These are phyloP conservation scores for Tachina grossa DNA, from an alignment of 2,888 invertebrate genomes.

Conservation along the genomic window DNA sequence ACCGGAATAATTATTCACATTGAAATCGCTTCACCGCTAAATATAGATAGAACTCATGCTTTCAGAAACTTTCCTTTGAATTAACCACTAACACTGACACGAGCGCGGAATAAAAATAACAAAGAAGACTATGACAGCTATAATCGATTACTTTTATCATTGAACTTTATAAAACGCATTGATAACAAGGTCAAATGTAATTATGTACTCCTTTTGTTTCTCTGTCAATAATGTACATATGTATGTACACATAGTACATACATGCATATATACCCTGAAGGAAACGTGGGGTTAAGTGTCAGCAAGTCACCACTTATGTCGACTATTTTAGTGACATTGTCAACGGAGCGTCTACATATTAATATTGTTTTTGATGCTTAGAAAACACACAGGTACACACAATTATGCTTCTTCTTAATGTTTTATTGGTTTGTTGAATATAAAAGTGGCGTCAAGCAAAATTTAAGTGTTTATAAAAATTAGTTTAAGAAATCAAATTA, in stretches of 20 bases:
- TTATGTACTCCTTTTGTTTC: slow-evolving; percentile 32
- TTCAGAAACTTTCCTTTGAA: neutral
- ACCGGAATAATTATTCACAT: neutral
- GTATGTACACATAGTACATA: neutral
- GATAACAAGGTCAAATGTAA: slow-evolving; percentile 61
- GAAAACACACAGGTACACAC: no score
- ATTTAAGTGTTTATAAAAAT: no score
- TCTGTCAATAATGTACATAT: neutral
- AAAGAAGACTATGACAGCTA: slow-evolving; percentile 35
- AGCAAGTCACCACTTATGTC: no score
- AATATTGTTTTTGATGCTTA: no score
- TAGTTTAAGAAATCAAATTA: no score
- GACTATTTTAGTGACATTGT: no score
- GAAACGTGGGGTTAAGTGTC: no score
- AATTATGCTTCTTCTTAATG: no score
- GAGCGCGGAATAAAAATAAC: neutral
- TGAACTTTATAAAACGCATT: slow-evolving; percentile 46
- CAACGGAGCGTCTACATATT: no score
- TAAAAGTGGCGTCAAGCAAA: no score
- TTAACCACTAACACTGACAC: neutral
- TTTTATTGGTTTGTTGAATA: no score
- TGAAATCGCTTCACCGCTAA: neutral
- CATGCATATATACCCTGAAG: no score
- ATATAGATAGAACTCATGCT: neutral
- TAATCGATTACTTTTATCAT: slow-evolving; percentile 61